Evolutionary conservation across 2,797 vertebrate species (phyloP), one percentile per base, ranked within the genome.

Genomic region (Jordanella pulchra): DNA sequence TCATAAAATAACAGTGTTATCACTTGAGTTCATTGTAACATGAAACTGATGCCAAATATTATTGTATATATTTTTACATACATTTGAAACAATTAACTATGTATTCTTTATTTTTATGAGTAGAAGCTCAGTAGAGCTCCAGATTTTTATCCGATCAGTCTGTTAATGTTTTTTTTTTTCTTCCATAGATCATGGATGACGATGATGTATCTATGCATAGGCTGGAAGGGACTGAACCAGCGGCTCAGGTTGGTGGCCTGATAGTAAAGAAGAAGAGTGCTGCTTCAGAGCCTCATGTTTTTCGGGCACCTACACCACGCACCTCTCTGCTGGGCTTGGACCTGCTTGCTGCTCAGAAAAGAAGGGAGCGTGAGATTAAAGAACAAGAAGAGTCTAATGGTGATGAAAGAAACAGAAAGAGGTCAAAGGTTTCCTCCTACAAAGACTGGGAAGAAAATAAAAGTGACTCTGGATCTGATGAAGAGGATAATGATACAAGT

Each of bases 231-330:
- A 93, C 90, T 4, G 91, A 93, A 77, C 81, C 94, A 10, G 85
- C 73, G 23, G 69, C 71, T 39, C 93, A 96, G 80, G 92, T 94
- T 23, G 97, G 97, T 0, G 98, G 98, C n/a, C 92, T 99, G 73
- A 94, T 98, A 0, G 92, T 96, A 35, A 97, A 96, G 89, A 95
- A 94, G 77, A 96, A 95, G 84, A 96, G 93, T 47, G 95, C 95
- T 0, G 90, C 95, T 11, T 78, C 82, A n/a, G 97, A 99, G 83
- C 95, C 95, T 65, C 97, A 99, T 61, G 92, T 99, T 65, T 99
- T 99, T 79, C 96, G 97, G 78, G 95, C 96, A 0, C 98, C 97
- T 0, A 96, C 98, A 3, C 98, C 98, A 0, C 96, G 97, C 63
- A 94, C 95, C 11, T 99, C 97, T 4, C 72, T 99, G 68, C 88